Evolutionary conservation across 2,888 invertebrate genomes (phyloP).

Genomic region (Chymomyza amoena): DNA sequence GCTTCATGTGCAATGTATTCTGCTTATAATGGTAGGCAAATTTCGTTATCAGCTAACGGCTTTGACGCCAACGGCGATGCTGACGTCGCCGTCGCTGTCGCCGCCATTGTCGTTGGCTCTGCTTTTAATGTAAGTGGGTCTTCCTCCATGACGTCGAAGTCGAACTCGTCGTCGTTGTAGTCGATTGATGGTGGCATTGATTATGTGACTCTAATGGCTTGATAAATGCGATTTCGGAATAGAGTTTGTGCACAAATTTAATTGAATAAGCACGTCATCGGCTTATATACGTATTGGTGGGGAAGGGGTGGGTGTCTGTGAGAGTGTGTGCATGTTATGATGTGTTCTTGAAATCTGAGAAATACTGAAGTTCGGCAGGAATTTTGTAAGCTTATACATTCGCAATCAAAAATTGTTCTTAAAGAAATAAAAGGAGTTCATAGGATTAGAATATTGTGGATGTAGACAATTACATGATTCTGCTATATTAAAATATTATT

Average conservation of each 20-base stretch:
- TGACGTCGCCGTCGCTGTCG: not conserved
- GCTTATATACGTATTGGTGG: not conserved
- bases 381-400: no score
- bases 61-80: slow-evolving; percentile 15
- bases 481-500: no score
- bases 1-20: slow-evolving; percentile 28
- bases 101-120: slow-evolving; percentile 20
- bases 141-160: not conserved
- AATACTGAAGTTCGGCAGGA: no score
- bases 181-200: slow-evolving; percentile 30
- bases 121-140: slow-evolving; percentile 57
- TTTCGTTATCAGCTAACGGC: slow-evolving; percentile 67
- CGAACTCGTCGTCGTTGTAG: not conserved
- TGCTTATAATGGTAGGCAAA: slow-evolving; percentile 71
- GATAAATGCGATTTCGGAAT: slow-evolving; percentile 76
- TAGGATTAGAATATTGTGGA: no score
- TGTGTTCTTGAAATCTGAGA: no score
- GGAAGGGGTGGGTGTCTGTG: not conserved
- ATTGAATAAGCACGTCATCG: slow-evolving; percentile 66
- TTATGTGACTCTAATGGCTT: slow-evolving; percentile 77
- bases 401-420: no score
- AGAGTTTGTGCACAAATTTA: slow-evolving; percentile 63
- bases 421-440: no score
- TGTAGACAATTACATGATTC: no score
- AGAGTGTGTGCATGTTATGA: not conserved